Evolutionary conservation across 2,888 invertebrate genomes (phyloP).

Genomic region (Timandra comae): DNA sequence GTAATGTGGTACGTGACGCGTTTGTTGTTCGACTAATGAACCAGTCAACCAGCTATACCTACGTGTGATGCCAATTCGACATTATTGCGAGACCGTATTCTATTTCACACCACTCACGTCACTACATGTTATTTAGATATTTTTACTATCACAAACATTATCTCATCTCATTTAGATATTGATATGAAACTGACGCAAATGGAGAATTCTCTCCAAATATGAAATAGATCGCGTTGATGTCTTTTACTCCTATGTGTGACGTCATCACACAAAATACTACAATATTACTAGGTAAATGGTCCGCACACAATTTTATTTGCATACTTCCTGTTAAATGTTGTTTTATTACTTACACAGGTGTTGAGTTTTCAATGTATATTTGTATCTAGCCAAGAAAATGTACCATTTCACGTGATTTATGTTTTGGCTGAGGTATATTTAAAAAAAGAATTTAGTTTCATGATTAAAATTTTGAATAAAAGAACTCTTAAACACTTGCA

Average conservation of each 20-base stretch:
- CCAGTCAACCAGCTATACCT: constrained; percentile 22
- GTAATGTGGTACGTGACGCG: constrained; percentile 50
- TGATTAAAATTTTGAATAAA: neutral
- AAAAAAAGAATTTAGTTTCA: neutral
- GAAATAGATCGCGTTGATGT: constrained; percentile 3
- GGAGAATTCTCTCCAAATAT: neutral
- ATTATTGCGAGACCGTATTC: constrained; percentile 35
- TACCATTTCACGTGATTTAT: too few relatives aligned
- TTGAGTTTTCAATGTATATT: too few relatives aligned
- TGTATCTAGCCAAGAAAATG: too few relatives aligned
- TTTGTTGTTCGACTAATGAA: constrained; percentile 22
- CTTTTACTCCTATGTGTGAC: constrained; percentile 1
- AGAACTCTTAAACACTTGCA: too few relatives aligned
- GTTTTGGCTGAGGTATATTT: neutral
- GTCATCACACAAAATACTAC: neutral
- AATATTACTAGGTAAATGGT: neutral
- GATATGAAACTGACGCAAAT: constrained; percentile 19
- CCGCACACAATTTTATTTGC: too few relatives aligned
- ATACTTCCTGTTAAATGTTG: too few relatives aligned
- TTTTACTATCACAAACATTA: constrained; percentile 37
- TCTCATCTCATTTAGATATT: too few relatives aligned
- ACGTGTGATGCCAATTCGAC: constrained; percentile 32
- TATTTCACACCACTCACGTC: constrained; percentile 45
- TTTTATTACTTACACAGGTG: too few relatives aligned
- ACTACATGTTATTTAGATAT: constrained; percentile 35